Base-by-base conservation (phyloP, 2,113 vertebrate genomes). In the Romanogobio albipinnatus region DNA sequence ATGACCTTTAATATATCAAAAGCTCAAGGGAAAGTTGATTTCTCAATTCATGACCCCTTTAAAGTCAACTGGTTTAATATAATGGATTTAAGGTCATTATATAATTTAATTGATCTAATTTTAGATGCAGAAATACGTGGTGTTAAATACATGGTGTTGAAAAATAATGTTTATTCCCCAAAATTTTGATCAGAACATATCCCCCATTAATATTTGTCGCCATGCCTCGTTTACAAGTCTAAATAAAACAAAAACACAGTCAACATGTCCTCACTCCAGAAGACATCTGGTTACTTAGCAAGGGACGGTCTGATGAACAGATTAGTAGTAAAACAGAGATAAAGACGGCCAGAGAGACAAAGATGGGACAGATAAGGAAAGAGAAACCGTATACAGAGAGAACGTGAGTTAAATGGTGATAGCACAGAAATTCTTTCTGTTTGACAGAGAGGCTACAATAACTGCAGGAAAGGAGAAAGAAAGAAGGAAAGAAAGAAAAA, bases 241-340 rank as follows among this genome's bases (percentile, higher is more conserved):
- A 70, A 70, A 39, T 22, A 39, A 70, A 22, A n/a, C 36, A 70
- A 70, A 43, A 70, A 43, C 66, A 70, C 19, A 11, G 19, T 19
- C 66, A 70, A 39, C 19, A 70, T 43, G 66, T 70, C 66, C 66
- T 70, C 66, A 43, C 66, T 70, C 4, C 56, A 77, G 33, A 77
- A 59, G 36, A 43, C 33, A 78, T 78, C 56, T 78, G 76, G 53
- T 78, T 78, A 78, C 56, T 59, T 61, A 24, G 56, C 5, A 43
- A 78, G 33, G 76, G 53, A 78, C 3, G 33, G 33, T 59, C 33
- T 78, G 76, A 78, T 78, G 53, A 61, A 78, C 76, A 61, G 76
- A 78, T 61, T 61, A 43, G 76, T 22, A 17, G 39, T 73, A 58
- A 58, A 71, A 59, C 68, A 29, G 53, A 56, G 17, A 45, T 14